Conservation (phyloP, 2,113 vertebrate species). For the Ondatra zibethicus region DNA sequence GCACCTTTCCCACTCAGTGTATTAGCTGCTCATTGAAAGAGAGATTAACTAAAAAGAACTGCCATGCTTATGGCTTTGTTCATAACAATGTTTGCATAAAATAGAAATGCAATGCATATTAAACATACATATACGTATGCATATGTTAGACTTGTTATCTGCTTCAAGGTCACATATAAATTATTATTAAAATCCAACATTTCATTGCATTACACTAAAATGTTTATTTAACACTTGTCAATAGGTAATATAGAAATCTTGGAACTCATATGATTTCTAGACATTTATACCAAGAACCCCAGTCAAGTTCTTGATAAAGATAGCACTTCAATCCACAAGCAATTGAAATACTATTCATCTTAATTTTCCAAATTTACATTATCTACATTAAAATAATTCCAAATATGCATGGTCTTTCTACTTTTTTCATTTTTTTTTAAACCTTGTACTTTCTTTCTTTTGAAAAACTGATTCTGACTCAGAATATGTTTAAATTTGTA, state of each 20-base stretch:
- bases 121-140: too few relatives aligned
- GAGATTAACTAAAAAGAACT: neutral
- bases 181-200: neutral
- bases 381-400: constrained; percentile 26
- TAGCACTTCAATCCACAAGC: neutral
- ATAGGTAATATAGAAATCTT: neutral
- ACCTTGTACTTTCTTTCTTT: neutral
- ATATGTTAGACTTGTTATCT: neutral
- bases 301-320: neutral
- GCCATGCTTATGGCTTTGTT: too few relatives aligned
- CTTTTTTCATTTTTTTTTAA: neutral
- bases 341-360: neutral
- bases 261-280: neutral
- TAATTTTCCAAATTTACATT: neutral
- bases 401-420: neutral
- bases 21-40: neutral
- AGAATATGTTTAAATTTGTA: constrained; percentile 4
- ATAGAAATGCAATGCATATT: neutral
- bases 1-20: too few relatives aligned
- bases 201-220: neutral
- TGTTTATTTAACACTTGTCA: neutral
- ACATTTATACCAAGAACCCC: neutral
- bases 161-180: neutral
- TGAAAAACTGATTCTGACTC: constrained; percentile 13
- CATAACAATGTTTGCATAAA: neutral